Evolutionary conservation across 1,140 invertebrate genomes (phyloP), one percentile per base, ranked within the genome.

Genomic region (Nautilus pompilius): DNA sequence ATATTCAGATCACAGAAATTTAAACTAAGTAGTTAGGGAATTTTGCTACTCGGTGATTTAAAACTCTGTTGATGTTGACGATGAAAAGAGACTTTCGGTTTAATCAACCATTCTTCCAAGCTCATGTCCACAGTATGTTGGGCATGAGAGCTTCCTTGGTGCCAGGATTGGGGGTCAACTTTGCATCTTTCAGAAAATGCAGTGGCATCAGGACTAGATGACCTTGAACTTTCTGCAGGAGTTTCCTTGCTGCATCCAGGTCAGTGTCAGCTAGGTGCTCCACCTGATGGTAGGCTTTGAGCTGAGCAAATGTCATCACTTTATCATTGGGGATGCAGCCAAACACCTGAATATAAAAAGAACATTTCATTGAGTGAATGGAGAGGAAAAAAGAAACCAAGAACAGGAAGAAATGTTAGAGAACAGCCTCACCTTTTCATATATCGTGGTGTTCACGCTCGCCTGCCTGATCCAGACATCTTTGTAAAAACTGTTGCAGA

Each of bases 201-300:
- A 95, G 80, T 5, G 95, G 94, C 69, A 96, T 84, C 62, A 92
- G 86, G 0, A 97, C 94, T 58, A 98, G 78, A 80, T 92, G 87
- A 26, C 95, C 95, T 65, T 74, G 68, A 68, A 96, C 88, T 71
- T 89, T 86, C 57, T 87, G 84, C 41, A 95, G 82, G 80, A 88
- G 87, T 76, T 88, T 84, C 68, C 87, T 85, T 2, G 93, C 91
- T 28, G 85, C 73, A 6, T 86, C 84, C n/a, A 88, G 87, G 77
- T 96, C 88, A 0, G 84, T 85, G 29, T 86, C 84, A 76, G 87
- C 88, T 5, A 96, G 73, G 5, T 85, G 85, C 66, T 80, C 85
- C 66, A 85, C 85, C 63, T 89, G 86, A 76, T 91, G 88, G 78
- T 90, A 92, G 24, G 87, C 85, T 73, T 87, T 89, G 33, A 96